Percentiles rank a stretch among this genome's conserved stretches.
phyloP scores from a whole-genome alignment of 2,113 vertebrate genomes.

The Campylorhamphus procurvoides region DNA sequence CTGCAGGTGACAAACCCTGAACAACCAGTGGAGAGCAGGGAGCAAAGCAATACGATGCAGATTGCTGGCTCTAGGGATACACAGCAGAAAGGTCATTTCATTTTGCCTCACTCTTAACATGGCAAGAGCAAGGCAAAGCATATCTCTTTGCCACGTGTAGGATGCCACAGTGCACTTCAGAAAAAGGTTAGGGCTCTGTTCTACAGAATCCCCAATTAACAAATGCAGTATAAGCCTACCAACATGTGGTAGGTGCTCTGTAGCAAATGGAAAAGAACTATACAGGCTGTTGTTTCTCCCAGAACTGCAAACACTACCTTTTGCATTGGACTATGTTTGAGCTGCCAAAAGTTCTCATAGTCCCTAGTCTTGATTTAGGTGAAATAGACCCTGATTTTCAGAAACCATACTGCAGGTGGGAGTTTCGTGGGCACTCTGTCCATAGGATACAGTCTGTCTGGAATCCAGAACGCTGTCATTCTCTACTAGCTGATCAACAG shows the following conservation, averaged over 20 bases:
- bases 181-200: not conserved
- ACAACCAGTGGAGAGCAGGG: not conserved
- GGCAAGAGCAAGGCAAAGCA: not conserved
- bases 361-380: not conserved
- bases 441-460: not conserved
- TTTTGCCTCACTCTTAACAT: not conserved
- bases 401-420: not conserved
- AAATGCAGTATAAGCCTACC: not conserved
- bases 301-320: not conserved
- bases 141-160: not conserved
- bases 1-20: too few species aligned
- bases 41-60: not conserved
- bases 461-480: not conserved
- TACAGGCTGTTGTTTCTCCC: not conserved
- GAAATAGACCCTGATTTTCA: not conserved
- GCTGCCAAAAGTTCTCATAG: not conserved
- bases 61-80: not conserved
- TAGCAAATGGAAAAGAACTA: not conserved
- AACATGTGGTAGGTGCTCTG: not conserved
- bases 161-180: not conserved
- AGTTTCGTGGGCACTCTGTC: not conserved
- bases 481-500: not conserved
- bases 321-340: not conserved
- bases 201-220: not conserved
- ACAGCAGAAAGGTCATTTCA: not conserved